Conservation (phyloP, 2,113 vertebrate genomes). For the Fukomys damarensis region DNA sequence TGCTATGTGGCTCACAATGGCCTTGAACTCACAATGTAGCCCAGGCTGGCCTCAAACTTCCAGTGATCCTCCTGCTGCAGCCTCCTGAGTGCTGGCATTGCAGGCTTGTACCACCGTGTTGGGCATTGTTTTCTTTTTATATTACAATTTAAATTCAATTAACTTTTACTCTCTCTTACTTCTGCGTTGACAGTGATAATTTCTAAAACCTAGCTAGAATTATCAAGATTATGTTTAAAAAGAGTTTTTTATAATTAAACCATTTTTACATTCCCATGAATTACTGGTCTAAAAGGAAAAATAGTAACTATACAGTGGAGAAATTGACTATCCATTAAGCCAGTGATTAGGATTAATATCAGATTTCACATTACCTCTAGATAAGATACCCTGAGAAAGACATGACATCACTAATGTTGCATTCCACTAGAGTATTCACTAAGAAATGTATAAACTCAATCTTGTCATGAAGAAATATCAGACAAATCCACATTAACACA, state of each 20-base stretch:
- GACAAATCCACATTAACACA: not conserved
- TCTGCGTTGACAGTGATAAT: constrained; percentile 15
- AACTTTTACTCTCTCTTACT: constrained; percentile 13
- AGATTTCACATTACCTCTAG: not conserved
- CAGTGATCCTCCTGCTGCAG: not conserved
- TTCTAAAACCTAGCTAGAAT: constrained; percentile 2
- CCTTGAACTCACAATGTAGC: not conserved
- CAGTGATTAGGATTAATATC: not conserved
- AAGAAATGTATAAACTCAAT: not conserved
- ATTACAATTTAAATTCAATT: not conserved
- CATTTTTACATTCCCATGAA: not conserved
- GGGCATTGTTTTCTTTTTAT: not conserved
- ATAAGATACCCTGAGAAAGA: not conserved
- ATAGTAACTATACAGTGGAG: not conserved
- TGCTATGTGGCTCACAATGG: not conserved
- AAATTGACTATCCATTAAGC: not conserved
- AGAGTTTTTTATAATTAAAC: not conserved
- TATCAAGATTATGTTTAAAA: constrained; percentile 2
- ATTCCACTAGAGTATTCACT: not conserved
- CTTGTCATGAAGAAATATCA: not conserved
- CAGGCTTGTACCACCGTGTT: not conserved
- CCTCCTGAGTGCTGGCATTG: not conserved
- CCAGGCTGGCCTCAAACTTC: not conserved
- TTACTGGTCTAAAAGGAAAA: constrained; percentile 11
- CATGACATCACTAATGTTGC: not conserved